phyloP scores from a whole-genome alignment of 2,888 invertebrate species.

The Eurois occulta region DNA sequence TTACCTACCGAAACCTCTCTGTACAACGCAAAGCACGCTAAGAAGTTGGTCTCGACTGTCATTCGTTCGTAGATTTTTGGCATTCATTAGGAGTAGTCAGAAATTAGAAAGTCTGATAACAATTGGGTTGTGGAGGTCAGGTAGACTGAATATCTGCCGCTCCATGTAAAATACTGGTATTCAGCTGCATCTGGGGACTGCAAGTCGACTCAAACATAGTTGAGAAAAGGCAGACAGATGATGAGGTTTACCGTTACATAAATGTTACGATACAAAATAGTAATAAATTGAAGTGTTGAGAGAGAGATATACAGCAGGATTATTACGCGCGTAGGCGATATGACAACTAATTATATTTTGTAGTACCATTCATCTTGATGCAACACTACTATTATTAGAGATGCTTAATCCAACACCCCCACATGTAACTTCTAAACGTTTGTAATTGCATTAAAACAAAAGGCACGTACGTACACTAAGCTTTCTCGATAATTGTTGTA shows the following conservation, averaged over 20 bases:
- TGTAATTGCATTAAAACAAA: constrained; percentile 30
- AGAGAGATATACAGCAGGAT: not conserved
- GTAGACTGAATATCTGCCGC: no score
- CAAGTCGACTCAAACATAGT: not conserved
- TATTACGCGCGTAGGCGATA: constrained; percentile 1
- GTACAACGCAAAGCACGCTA: not conserved
- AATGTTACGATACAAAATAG: not conserved
- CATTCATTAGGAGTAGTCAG: not conserved
- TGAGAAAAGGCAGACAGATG: not conserved
- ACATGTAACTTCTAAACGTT: constrained; percentile 19
- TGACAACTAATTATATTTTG: constrained; percentile 28
- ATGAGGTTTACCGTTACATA: not conserved
- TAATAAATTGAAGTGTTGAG: constrained; percentile 16
- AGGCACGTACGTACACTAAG: constrained; percentile 3
- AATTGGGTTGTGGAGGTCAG: not conserved
- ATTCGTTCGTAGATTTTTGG: not conserved
- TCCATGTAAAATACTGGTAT: not conserved
- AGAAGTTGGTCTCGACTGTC: not conserved
- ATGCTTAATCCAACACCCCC: constrained; percentile 8
- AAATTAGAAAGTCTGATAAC: not conserved
- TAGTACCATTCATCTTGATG: constrained; percentile 13
- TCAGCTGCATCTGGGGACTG: not conserved
- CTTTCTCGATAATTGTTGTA: not conserved
- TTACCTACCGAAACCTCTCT: not conserved
- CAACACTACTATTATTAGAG: constrained; percentile 2